Conservation (phyloP, 2,113 vertebrate species). For the Platichthys flesus region DNA sequence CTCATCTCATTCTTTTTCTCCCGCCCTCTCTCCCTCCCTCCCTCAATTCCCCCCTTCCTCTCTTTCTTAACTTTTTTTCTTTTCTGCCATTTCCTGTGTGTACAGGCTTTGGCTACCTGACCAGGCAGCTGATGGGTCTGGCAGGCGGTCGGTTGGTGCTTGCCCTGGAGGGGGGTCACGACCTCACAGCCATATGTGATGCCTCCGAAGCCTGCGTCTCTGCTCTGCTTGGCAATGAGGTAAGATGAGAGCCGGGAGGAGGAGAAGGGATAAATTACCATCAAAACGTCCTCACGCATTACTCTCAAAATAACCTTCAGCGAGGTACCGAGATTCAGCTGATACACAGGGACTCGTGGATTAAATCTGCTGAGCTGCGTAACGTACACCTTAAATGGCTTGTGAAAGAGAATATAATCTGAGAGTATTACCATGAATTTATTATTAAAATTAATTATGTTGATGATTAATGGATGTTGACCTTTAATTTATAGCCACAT, state of each 20-base stretch:
- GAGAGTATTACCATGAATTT: neutral
- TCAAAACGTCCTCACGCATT: constrained; percentile 10
- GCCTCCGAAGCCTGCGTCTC: constrained; percentile 97
- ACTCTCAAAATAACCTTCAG: constrained; percentile 18
- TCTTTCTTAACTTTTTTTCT: constrained; percentile 32
- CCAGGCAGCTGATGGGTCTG: constrained; percentile 97
- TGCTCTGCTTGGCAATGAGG: constrained; percentile 95
- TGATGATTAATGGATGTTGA: neutral
- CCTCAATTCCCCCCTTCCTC: neutral
- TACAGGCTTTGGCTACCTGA: constrained; percentile 97
- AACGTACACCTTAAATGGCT: neutral
- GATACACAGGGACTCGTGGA: neutral
- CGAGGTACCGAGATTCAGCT: neutral
- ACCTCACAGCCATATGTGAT: constrained; percentile 97
- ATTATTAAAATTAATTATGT: neutral
- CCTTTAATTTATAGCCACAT: neutral
- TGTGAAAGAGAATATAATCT: neutral
- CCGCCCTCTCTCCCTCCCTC: neutral
- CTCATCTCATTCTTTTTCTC: constrained; percentile 34
- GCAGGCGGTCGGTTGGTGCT: constrained; percentile 93
- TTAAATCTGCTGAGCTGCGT: neutral
- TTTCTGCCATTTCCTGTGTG: constrained; percentile 68
- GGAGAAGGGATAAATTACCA: neutral
- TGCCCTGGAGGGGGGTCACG: constrained; percentile 96
- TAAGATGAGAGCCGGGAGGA: constrained; percentile 67